phyloP scores from a whole-genome alignment of 2,888 invertebrate species.

The Nebria salina region DNA sequence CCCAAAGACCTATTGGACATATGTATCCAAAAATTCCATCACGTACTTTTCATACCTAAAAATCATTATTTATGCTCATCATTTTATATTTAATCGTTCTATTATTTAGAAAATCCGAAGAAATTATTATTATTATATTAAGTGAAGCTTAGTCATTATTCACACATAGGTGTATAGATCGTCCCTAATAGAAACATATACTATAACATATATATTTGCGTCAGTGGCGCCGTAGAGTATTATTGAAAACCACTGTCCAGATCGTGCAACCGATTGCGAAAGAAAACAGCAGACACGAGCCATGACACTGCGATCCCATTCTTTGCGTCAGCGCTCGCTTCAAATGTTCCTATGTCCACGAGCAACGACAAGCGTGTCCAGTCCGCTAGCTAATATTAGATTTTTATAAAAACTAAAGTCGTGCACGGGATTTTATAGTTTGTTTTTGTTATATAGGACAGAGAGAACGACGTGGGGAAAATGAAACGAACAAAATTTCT shows the following conservation, averaged over 20 bases:
- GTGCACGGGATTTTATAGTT: slow-evolving; percentile 43
- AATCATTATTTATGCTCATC: background rate
- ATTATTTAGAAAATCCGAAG: too few relatives aligned
- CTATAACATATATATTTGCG: background rate
- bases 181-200: too few relatives aligned
- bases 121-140: too few relatives aligned
- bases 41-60: background rate
- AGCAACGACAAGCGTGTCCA: background rate
- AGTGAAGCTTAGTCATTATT: too few relatives aligned
- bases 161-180: too few relatives aligned
- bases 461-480: slow-evolving; percentile 12
- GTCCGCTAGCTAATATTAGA: slow-evolving; percentile 38
- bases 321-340: slow-evolving; percentile 9
- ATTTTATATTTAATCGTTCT: too few relatives aligned
- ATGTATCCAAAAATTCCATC: background rate
- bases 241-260: slow-evolving; percentile 28
- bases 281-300: slow-evolving; percentile 9
- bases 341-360: background rate
- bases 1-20: background rate
- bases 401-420: slow-evolving; percentile 47
- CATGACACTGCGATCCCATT: slow-evolving; percentile 38
- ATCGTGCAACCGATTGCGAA: slow-evolving; percentile 20
- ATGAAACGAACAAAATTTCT: slow-evolving; percentile 20
- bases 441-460: slow-evolving; percentile 30
- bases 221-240: slow-evolving; percentile 9